Evolutionary conservation across 2,888 invertebrate genomes (phyloP), one percentile per base, ranked within the genome.

Genomic region (Microdon myrmicae): DNA sequence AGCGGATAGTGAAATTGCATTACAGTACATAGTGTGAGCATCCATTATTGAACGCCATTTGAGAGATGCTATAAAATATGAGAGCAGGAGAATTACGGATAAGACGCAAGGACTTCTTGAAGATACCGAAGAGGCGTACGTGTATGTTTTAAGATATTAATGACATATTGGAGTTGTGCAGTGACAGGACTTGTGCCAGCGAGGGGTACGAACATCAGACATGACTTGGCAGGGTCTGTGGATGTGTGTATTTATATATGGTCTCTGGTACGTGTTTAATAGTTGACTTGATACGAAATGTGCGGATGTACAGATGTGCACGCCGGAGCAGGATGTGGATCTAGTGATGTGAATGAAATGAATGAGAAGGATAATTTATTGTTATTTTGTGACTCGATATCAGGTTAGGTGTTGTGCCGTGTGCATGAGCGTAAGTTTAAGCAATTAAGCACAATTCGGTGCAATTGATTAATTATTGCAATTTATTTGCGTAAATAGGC

Each of bases 31-130:
- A 23, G 45, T 35, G 41, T 60, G 60, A 60, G 43, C 60, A 60
- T 60, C 54, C 48, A 43, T 55, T 60, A 60, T 60, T 60, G 60
- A 60, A 48, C 54, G 47, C 47, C 19, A 37, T 54, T 54, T 9
- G 14, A 37, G 25, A 48, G 54, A 43, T 43, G n/a, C n/a, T n/a
- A 53, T 60, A 60, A 43, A 37, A 37, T 43, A 47, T 31, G 34
- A 54, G 41, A 41, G 25, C 25, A 14, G 39, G 13, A 25, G 54
- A n/a, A 31, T 13, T 47, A 23, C n/a, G 26, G 48, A 54, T 54
- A 54, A 60, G 60, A 32, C 44, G 31, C 12, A 26, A 59, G 22
- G 3, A 41, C 41, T 14, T 20, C 45, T 54, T 45, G 14, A 44
- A 31, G 39, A 41, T 22, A 41, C 7, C 41, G 25, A 35, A 26